Base-by-base conservation (phyloP, 2,113 vertebrate genomes). In the Progne subis region DNA sequence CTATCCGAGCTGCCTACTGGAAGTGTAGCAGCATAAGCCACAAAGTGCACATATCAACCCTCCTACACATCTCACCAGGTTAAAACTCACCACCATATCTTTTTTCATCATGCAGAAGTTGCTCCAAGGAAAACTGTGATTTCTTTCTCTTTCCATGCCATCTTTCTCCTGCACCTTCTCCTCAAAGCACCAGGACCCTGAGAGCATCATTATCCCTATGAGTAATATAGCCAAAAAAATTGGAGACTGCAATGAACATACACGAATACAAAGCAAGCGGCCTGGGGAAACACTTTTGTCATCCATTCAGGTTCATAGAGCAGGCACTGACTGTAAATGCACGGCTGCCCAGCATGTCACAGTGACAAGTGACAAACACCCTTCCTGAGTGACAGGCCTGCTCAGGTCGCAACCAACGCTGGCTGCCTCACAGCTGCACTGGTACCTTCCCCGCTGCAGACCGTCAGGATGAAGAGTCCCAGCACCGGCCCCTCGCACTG, bases 31-130 rank as follows among this genome's bases (percentile, higher is more conserved):
- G 23, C 46, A 61, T 26, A 90, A 90, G 43, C 43, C 69, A 70
- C 39, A 55, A 17, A 25, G 32, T 55, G 41, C 46, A 65, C 2
- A 19, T 7, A 39, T 14, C 25, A 47, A 49, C 10, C 23, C 23
- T 61, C 26, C 75, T 68, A 34, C 28, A 67, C 71, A 52, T 63
- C 82, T 69, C 68, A 57, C 55, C 50, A 80, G 46, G 25, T 57
- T 77, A 77, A 64, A 79, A 93, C 83, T 94, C 88, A 96, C 92
- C 92, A 92, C 80, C 6, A 7, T 32, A 77, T 69, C 34, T 39
- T 55, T 86, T 68, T 44, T 61, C 43, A 80, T 29, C 65, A 29
- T 57, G 68, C 8, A 61, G 57, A 69, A 79, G 49, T 5, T 83
- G 60, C 28, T 90, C 79, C 64, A 83, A 83, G 4, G 26, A 34